Base-by-base conservation (phyloP, 2,797 vertebrate species). In the Eulemur rubriventer region DNA sequence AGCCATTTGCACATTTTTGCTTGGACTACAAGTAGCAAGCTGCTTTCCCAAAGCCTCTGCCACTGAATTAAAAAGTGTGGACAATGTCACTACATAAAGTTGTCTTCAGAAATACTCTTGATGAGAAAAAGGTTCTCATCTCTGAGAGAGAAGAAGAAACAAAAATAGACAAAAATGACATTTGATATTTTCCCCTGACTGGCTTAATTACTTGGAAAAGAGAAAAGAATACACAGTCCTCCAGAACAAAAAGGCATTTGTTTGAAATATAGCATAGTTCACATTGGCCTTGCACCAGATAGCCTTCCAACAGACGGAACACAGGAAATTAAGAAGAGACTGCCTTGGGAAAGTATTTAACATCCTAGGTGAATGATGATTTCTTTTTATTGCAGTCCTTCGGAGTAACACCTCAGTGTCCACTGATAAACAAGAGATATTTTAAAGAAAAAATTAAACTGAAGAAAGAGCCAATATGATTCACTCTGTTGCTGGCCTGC, bases 321-420 rank as follows among this genome's bases (percentile, higher is more conserved):
- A 96, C 94, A 97, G 98, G 98, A 98, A 98, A 98, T 98, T 98
- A 98, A 98, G 96, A 97, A 97, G 7, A 92, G 94, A 87, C 90
- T 93, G 95, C 90, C 97, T 92, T 95, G 95, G 96, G 97, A 97
- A 97, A 98, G 95, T 94, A 98, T 93, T 97, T 98, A 95, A 89
- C 95, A 97, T 98, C 97, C 97, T 95, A 96, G 96, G 97, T 96
- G 95, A 98, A 95, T 85, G 72, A 94, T 46, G 92, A 86, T 76
- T 78, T 96, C 96, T 98, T 96, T 92, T 91, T 96, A 96, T 61
- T 73, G 73, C 96, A 96, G 69, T 92, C 92, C 97, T 98, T 96
- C 83, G 89, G 52, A 97, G 88, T 92, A 98, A 97, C 82, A 94
- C 95, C 92, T 97, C 88, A 93, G 89, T 83, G 9, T 97, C 91